Base-by-base conservation (phyloP, 2,113 vertebrate genomes). In the Ictalurus punctatus region DNA sequence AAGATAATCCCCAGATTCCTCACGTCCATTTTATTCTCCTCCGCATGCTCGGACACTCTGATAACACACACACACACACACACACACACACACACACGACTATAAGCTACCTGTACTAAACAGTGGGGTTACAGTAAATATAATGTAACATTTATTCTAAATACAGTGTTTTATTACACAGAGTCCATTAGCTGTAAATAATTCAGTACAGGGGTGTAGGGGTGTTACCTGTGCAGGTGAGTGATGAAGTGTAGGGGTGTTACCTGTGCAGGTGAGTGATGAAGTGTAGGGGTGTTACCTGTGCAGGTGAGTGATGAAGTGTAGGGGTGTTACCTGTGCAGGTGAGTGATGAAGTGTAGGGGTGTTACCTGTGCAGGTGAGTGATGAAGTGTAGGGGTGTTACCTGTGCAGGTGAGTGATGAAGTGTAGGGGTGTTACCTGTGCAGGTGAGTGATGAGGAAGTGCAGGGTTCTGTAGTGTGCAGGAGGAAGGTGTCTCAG, bases 381-480 rank as follows among this genome's bases (percentile, higher is more conserved):
- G 95, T 95, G 71, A 97, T 93, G 83, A 99, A 97, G 90, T 97
- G 95, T 84, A 99, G 95, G n/a, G n/a, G 25, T 63, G 73, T 89
- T 79, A 87, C 73, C 61, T 79, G 82, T 87, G 76, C 16, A 99
- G 96, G 92, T 99, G 98, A 23, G 95, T 95, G 69, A 97, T 93
- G 83, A 44, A 44, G 3, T 44, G 40, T 44, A 99, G 97, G 91
- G 8, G n/a, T 59, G 69, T 89, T 82, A 99, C 98, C 96, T 98
- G 93, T 97, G 94, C 44, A 99, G 96, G 91, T 99, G 98, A 19
- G 95, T 95, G 67, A 97, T 93, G 83, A 99, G 97, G 92, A 96
- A 98, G 91, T 97, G 95, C 85, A 99, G 95, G 56, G 98, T 99
- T 89, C 94, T 97, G 92, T 98, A 97, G 92, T 99, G 97, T 78